These are phyloP conservation scores for Trichopoda pennipes DNA, from an alignment of 2,888 invertebrate genomes.

Conservation along the genomic window DNA sequence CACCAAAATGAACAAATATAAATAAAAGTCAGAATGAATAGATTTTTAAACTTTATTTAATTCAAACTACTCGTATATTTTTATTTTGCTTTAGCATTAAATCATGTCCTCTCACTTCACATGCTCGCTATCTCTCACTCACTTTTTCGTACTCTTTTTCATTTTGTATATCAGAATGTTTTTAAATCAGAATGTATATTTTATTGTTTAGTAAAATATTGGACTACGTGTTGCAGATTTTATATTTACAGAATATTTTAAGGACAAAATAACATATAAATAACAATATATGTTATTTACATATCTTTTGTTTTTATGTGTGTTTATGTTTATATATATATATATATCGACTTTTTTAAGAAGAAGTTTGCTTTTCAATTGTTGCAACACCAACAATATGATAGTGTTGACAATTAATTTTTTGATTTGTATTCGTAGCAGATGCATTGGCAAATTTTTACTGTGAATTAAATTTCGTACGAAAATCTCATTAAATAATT, in stretches of 20 bases:
- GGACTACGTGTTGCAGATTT: conserved; percentile 68
- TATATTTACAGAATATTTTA: conserved; percentile 52
- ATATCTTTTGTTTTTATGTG: neutral
- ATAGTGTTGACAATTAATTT: too few species aligned
- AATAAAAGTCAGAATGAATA: conserved; percentile 43
- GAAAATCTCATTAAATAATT: too few species aligned
- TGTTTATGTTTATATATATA: neutral
- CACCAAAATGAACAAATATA: conserved; percentile 47
- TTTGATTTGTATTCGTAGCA: too few species aligned
- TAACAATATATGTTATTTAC: conserved; percentile 12
- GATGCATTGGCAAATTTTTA: too few species aligned
- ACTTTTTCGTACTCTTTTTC: neutral
- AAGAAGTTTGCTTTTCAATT: too few species aligned
- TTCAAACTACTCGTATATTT: neutral
- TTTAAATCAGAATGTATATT: conserved; percentile 61
- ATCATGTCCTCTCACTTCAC: neutral
- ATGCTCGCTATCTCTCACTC: neutral
- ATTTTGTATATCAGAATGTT: conserved; percentile 14
- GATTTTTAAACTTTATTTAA: conserved; percentile 20
- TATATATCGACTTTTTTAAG: too few species aligned
- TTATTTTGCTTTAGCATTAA: neutral
- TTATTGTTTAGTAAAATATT: conserved; percentile 67
- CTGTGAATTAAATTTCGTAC: too few species aligned
- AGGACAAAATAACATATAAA: conserved; percentile 21
- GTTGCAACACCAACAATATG: too few species aligned